Conservation (phyloP, 2,797 vertebrate genomes). For the Girardinus metallicus region DNA sequence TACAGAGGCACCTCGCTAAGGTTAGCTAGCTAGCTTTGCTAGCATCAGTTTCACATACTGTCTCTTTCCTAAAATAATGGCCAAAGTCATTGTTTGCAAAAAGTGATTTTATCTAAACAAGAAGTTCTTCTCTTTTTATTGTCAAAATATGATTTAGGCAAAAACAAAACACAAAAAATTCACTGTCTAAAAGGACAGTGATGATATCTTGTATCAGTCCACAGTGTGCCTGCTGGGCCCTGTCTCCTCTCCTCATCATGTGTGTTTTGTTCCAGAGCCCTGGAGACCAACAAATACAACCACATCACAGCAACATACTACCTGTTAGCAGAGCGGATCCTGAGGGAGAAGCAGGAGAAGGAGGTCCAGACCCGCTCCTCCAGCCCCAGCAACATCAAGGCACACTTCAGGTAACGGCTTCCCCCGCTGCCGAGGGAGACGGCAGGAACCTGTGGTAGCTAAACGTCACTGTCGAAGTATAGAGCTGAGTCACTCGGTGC, state of each 20-base stretch:
- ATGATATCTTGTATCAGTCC: too few species aligned
- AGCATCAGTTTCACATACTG: too few species aligned
- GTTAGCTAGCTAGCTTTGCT: too few species aligned
- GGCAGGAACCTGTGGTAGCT: neutral
- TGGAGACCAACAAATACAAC: conserved; percentile 99
- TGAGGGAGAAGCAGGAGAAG: conserved; percentile 97
- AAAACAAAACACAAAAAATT: too few species aligned
- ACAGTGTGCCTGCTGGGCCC: too few species aligned
- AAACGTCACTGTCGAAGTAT: conserved; percentile 34
- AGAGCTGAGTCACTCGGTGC: conserved; percentile 14
- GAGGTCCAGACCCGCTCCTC: conserved; percentile 94
- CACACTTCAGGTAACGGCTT: conserved; percentile 90
- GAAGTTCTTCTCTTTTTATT: too few species aligned
- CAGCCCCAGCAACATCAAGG: conserved; percentile 97
- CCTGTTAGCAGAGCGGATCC: conserved; percentile 94
- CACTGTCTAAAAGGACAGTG: too few species aligned
- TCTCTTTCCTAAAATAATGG: too few species aligned
- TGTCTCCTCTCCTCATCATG: neutral
- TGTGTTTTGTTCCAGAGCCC: conserved; percentile 80
- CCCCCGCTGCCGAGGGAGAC: neutral
- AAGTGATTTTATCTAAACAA: too few species aligned
- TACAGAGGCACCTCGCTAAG: too few species aligned
- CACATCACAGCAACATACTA: conserved; percentile 99
- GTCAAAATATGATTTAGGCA: too few species aligned
- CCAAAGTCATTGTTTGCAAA: too few species aligned